Conservation (phyloP, 2,797 vertebrate species). For the Australoheros facetus region DNA sequence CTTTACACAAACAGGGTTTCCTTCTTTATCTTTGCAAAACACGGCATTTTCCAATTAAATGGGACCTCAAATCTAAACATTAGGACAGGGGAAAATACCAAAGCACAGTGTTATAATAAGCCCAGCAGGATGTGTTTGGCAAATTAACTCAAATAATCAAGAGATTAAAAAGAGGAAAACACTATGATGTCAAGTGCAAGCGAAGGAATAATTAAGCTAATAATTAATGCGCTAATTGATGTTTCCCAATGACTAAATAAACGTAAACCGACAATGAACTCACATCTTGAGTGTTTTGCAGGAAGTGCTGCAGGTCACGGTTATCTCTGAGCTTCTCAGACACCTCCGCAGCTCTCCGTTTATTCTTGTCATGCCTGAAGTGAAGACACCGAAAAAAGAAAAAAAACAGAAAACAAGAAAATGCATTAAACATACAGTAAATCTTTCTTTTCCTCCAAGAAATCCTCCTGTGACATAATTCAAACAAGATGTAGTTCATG, state of each 20-base stretch:
- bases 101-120: background rate
- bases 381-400: conserved; percentile 21
- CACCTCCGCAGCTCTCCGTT: conserved; percentile 84
- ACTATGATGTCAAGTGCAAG: background rate
- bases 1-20: conserved; percentile 33
- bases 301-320: conserved; percentile 91
- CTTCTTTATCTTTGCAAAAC: conserved; percentile 43
- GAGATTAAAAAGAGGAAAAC: conserved; percentile 13
- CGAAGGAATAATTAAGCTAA: conserved; percentile 10
- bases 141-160: conserved; percentile 28
- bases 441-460: background rate
- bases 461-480: conserved; percentile 10
- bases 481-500: conserved; percentile 13
- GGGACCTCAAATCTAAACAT: conserved; percentile 23
- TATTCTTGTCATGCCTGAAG: conserved; percentile 83
- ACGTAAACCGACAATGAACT: conserved; percentile 56
- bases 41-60: conserved; percentile 48
- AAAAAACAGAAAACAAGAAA: background rate
- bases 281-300: conserved; percentile 95
- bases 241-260: background rate
- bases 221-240: conserved; percentile 21
- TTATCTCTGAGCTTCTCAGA: conserved; percentile 87
- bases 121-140: conserved; percentile 1
- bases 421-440: conserved; percentile 6
- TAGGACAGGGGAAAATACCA: conserved; percentile 1